Evolutionary conservation across 2,113 vertebrate species (phyloP).

Genomic region (Odocoileus hemionus): DNA sequence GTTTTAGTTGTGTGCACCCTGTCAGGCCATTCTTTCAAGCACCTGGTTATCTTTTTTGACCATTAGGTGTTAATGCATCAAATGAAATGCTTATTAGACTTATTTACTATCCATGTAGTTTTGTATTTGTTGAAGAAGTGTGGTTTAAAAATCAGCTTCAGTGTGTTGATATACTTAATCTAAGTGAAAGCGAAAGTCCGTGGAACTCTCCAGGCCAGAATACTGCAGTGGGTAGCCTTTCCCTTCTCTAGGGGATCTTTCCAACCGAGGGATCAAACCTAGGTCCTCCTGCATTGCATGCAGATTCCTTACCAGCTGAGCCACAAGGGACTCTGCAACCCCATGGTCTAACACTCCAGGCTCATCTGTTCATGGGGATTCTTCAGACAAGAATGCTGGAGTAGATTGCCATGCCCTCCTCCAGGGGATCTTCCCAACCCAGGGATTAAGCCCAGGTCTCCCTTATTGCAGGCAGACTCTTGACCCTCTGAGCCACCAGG

Average conservation of each 20-base stretch:
- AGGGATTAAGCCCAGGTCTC: background rate
- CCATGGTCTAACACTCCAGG: background rate
- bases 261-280: background rate
- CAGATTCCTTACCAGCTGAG: background rate
- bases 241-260: background rate
- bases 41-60: background rate
- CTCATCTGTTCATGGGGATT: background rate
- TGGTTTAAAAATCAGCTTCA: background rate
- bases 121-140: slow-evolving; percentile 7
- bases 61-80: background rate
- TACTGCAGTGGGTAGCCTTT: background rate
- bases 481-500: background rate
- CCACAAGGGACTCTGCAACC: background rate
- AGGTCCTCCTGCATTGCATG: background rate
- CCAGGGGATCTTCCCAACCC: background rate
- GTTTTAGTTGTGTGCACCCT: background rate
- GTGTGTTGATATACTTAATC: background rate
- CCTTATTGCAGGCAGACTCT: background rate
- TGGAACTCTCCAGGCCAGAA: background rate
- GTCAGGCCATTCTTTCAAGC: background rate
- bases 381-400: background rate
- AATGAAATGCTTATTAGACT: background rate
- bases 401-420: background rate
- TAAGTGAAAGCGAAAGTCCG: background rate
- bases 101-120: background rate